Percentiles rank a stretch among this genome's conserved stretches.
phyloP scores from a whole-genome alignment of 2,888 invertebrate species.

The Tenthredo notha region DNA sequence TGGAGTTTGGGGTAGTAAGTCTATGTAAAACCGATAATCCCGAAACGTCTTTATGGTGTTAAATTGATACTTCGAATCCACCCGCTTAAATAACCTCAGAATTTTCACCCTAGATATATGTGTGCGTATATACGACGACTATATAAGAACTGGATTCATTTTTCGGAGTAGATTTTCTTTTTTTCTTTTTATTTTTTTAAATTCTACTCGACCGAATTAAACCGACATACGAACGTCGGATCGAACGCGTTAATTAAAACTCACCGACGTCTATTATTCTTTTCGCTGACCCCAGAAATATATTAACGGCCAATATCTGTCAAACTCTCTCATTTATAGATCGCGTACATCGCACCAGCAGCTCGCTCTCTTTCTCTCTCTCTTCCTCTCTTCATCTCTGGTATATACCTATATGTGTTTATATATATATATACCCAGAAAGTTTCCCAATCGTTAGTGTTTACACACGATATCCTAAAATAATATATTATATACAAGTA shows the following conservation, averaged over 20 bases:
- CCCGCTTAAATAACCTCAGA: conserved; percentile 6
- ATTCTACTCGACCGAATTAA: conserved; percentile 34
- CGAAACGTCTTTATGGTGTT: conserved; percentile 66
- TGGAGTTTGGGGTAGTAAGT: conserved; percentile 66
- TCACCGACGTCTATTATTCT: conserved; percentile 47
- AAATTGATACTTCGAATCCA: conserved; percentile 67
- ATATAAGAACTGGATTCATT: conserved; percentile 10
- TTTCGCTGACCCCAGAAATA: conserved; percentile 56
- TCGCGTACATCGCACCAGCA: conserved; percentile 49
- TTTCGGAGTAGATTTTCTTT: not conserved
- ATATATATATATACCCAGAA: not conserved
- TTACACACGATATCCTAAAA: conserved; percentile 14
- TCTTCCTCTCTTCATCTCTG: not conserved
- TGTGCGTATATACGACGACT: not conserved
- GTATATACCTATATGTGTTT: not conserved
- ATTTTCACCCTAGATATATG: not conserved
- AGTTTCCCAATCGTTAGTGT: conserved; percentile 42
- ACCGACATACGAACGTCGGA: conserved; percentile 16
- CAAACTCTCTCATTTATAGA: conserved; percentile 63
- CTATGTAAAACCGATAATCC: conserved; percentile 71
- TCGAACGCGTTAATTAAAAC: conserved; percentile 53
- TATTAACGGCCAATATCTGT: conserved; percentile 64
- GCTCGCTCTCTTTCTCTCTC: not conserved
- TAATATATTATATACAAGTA: not conserved
- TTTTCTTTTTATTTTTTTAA: conserved; percentile 7